phyloP scores from a whole-genome alignment of 2,797 vertebrate genomes.

The Melanotaenia maccullochi region DNA sequence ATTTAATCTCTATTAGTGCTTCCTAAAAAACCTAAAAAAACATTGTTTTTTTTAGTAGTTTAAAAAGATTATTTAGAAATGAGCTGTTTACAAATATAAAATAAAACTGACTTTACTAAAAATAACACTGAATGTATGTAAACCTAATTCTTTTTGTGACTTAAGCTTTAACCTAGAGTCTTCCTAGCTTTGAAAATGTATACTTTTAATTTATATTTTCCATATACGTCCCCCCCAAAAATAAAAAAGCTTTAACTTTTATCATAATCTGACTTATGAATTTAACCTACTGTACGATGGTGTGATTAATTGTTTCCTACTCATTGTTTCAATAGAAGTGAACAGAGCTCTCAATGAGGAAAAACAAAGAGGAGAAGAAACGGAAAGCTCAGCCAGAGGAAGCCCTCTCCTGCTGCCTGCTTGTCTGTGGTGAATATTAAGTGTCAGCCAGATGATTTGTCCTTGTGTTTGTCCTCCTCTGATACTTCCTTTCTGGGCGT shows the following conservation, averaged over 20 bases:
- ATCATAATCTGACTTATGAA: neutral
- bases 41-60: no score
- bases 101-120: no score
- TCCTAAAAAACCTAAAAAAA: no score
- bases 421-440: constrained; percentile 72
- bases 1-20: no score
- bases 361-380: constrained; percentile 32
- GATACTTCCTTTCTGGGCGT: constrained; percentile 74
- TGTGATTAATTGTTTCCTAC: neutral
- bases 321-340: neutral
- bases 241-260: neutral
- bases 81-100: no score
- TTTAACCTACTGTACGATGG: neutral
- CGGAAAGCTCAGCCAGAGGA: constrained; percentile 34
- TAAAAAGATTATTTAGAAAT: no score
- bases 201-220: neutral
- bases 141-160: no score
- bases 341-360: neutral
- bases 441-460: constrained; percentile 64
- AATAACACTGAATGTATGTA: no score
- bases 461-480: constrained; percentile 77
- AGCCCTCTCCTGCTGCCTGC: constrained; percentile 60
- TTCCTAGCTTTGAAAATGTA: no score
- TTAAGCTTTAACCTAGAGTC: no score
- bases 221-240: neutral